Evolutionary conservation across 2,888 invertebrate species (phyloP).

Genomic region (Tenthredo amoena): DNA sequence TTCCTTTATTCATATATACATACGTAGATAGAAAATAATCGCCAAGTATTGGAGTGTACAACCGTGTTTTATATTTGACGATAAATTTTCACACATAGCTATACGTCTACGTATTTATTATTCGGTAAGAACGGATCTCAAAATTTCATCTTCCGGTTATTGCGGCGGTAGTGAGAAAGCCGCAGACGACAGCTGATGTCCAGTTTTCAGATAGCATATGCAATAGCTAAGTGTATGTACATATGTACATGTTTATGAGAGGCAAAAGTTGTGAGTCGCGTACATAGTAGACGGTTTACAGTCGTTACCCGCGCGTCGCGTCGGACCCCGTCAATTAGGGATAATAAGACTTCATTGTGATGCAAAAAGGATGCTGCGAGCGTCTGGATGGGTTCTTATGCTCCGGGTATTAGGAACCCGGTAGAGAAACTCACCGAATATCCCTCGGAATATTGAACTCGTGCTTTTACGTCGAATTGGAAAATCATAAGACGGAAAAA

Average conservation of each 20-base stretch:
- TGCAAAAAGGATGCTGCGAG: slow-evolving; percentile 39
- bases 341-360: slow-evolving; percentile 45
- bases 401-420: neutral
- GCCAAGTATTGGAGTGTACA: neutral
- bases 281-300: slow-evolving; percentile 8
- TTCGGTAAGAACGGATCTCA: neutral
- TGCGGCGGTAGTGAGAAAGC: neutral
- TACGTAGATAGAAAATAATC: neutral
- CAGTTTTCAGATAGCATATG: neutral
- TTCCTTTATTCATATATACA: neutral
- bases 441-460: neutral
- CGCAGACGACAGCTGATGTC: neutral
- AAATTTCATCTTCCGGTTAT: neutral
- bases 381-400: slow-evolving; percentile 24
- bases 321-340: slow-evolving; percentile 44
- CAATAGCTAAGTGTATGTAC: neutral
- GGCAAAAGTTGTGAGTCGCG: neutral
- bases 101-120: no score
- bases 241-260: neutral
- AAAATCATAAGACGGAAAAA: no score
- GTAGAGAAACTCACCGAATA: neutral
- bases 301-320: slow-evolving; percentile 36
- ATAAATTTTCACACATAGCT: neutral
- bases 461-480: no score
- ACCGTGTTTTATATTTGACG: no score